These are phyloP conservation scores for Maccullochella peelii DNA, from an alignment of 2,113 vertebrate genomes.

Conservation along the genomic window DNA sequence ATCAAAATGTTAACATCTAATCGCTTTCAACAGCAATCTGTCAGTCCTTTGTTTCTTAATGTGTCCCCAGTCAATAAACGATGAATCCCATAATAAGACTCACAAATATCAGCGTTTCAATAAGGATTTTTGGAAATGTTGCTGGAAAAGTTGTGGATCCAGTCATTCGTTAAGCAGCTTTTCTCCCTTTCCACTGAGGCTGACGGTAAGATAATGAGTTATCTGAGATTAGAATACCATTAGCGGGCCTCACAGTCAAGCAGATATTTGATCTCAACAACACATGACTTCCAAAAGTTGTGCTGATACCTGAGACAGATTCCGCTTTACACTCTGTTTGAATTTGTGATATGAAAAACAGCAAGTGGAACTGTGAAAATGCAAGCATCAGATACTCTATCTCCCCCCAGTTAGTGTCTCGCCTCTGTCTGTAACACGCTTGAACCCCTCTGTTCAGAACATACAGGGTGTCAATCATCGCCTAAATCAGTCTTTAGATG, in stretches of 20 bases:
- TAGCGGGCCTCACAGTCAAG: slow-evolving; percentile 62
- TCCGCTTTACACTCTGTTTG: slow-evolving; percentile 66
- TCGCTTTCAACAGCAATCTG: slow-evolving; percentile 25
- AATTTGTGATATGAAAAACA: slow-evolving; percentile 74
- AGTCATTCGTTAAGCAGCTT: slow-evolving; percentile 52
- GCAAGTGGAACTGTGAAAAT: slow-evolving; percentile 73
- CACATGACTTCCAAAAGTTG: slow-evolving; percentile 70
- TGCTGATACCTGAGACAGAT: slow-evolving; percentile 79
- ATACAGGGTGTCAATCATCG: slow-evolving; percentile 74
- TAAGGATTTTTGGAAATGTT: slow-evolving; percentile 34
- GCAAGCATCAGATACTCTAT: slow-evolving; percentile 77
- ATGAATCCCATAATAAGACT: background rate
- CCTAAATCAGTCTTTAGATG: slow-evolving; percentile 77
- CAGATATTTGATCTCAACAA: slow-evolving; percentile 77
- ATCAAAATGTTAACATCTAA: slow-evolving; percentile 6
- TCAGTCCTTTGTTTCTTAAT: slow-evolving; percentile 26
- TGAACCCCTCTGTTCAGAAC: slow-evolving; percentile 72
- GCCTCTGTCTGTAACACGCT: slow-evolving; percentile 75
- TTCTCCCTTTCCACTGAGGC: slow-evolving; percentile 42
- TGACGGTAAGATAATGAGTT: slow-evolving; percentile 67
- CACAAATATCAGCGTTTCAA: slow-evolving; percentile 18
- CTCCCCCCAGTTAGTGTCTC: slow-evolving; percentile 71
- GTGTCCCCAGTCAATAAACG: slow-evolving; percentile 17
- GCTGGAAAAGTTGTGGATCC: slow-evolving; percentile 51
- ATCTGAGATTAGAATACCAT: slow-evolving; percentile 71